Base-by-base conservation (phyloP, 2,797 vertebrate genomes). In the Bucorvus abyssinicus region DNA sequence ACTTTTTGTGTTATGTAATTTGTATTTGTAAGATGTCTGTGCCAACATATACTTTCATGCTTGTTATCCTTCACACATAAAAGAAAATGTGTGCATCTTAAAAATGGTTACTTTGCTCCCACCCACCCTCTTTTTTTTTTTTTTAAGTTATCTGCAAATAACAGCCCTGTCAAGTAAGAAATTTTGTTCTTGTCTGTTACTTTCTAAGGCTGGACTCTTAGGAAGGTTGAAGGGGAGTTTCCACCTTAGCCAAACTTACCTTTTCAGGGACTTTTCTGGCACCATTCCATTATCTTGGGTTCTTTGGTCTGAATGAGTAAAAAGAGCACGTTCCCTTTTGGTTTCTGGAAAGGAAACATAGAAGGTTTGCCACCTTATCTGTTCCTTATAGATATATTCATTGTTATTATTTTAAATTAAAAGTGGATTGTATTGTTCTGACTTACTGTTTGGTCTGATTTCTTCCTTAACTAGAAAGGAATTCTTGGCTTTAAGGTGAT, bases 281-380 rank as follows among this genome's bases (percentile, higher is more conserved):
- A 52, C 30, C 26, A 4, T 55, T 87, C 30, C 0, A 0, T 42
- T 83, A 27, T 56, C 32, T 24, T 80, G 22, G 1, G 32, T 38
- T 76, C 16, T 40, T 73, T 50, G 17, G 24, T 53, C 30, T 47
- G n/a, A 75, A 45, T 32, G 3, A 56, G 20, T 45, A 36, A 50
- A 49, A 89, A 42, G 7, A 45, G 29, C 34, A 5, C 20, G 4
- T 59, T 60, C 9, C 14, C 18, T 52, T 74, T 83, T 3, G 2
- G 34, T 78, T 91, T 89, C 53, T 64, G 23, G 47, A 55, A 76
- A 70, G n/a, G 11, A 78, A 86, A 42, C 0, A 0, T 53, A 6
- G 32, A 34, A 75, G 6, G 1, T 36, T 79, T 86, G 11, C 32
- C 30, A 23, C 19, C 8, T 75, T 71, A 24, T 64, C 32, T 82